A percentile compares a stretch with the other conserved stretches of the same genome.
phyloP scores from a whole-genome alignment of 2,113 vertebrate genomes.

The Aleadryas rufinucha region DNA sequence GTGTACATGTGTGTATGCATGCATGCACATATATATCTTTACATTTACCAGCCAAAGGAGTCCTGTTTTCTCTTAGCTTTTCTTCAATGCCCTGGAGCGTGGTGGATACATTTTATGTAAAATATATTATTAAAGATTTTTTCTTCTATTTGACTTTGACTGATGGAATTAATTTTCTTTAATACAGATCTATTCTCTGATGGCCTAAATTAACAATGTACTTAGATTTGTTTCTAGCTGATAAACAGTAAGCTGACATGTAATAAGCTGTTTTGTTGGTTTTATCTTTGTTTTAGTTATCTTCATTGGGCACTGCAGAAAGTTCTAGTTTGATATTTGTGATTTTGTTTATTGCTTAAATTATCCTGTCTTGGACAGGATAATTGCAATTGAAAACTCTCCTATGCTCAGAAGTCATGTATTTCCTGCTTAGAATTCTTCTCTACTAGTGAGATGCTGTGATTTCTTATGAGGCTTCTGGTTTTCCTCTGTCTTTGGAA shows the following conservation, averaged over 20 bases:
- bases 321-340: background rate
- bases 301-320: background rate
- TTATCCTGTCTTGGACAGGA: background rate
- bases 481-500: background rate
- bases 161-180: conserved; percentile 41
- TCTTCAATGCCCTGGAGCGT: background rate
- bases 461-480: background rate
- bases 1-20: background rate
- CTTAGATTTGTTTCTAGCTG: conserved; percentile 29
- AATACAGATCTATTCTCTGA: conserved; percentile 13
- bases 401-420: background rate
- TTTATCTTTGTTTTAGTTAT: conserved; percentile 28
- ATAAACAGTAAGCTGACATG: background rate
- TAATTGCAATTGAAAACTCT: background rate
- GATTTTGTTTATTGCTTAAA: conserved; percentile 8
- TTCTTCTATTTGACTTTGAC: conserved; percentile 13
- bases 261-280: background rate
- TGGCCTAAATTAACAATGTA: background rate
- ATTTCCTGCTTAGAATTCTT: background rate
- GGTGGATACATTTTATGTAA: background rate
- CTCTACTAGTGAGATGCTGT: background rate
- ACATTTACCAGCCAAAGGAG: background rate
- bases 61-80: background rate
- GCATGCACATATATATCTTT: background rate
- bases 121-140: background rate